Conservation (phyloP, 2,797 vertebrate genomes). For the Sebastes flavidus region DNA sequence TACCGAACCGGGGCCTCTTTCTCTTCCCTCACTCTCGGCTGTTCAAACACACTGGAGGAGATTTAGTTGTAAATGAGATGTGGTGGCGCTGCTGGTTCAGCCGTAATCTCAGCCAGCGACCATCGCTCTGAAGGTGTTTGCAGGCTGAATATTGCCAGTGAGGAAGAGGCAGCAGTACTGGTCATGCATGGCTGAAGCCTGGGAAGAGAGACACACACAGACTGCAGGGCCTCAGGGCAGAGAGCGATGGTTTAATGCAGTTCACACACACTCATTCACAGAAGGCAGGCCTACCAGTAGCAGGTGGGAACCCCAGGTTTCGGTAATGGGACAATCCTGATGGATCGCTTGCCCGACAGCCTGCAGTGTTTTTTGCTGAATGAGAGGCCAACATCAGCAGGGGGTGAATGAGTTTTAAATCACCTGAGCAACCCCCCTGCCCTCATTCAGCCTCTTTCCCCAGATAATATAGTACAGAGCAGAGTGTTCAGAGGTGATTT, state of each 20-base stretch:
- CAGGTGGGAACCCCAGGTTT: conserved; percentile 73
- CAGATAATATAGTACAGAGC: neutral
- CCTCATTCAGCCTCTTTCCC: neutral
- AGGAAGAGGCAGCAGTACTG: neutral
- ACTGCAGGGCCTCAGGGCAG: conserved; percentile 23
- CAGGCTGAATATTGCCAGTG: neutral
- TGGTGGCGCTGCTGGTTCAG: neutral
- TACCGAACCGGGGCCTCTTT: conserved; percentile 14
- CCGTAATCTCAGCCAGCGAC: conserved; percentile 7
- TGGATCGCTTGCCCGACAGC: conserved; percentile 58
- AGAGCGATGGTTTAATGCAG: conserved; percentile 4
- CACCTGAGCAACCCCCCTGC: conserved; percentile 28
- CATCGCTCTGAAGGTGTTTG: neutral
- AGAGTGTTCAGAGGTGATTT: conserved; percentile 2
- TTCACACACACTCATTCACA: neutral
- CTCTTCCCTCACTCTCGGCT: neutral
- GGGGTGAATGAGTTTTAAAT: conserved; percentile 67
- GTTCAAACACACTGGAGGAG: conserved; percentile 29
- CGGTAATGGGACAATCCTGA: conserved; percentile 68
- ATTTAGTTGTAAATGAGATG: conserved; percentile 41
- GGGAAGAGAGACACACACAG: conserved; percentile 9
- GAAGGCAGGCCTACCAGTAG: conserved; percentile 25
- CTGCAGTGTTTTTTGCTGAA: conserved; percentile 40
- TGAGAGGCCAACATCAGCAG: conserved; percentile 52
- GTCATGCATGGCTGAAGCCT: conserved; percentile 13